Base-by-base conservation (phyloP, 2,888 invertebrate species). In the Drosophila pegasa region DNA sequence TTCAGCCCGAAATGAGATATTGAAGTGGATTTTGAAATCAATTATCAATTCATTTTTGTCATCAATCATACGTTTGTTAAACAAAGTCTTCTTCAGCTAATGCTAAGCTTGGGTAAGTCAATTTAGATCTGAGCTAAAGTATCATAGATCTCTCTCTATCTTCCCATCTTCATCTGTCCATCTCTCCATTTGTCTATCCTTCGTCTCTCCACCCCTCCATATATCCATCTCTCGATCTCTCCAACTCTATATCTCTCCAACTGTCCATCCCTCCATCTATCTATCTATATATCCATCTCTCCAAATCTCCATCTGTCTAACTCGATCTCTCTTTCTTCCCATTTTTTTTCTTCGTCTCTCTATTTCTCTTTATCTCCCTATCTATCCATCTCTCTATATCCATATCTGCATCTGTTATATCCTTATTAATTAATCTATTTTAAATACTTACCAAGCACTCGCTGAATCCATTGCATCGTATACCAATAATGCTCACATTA, bases 401-500 rank as follows among this genome's bases (percentile, higher is more conserved):
- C n/a, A 0, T 8, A n/a, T 35, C n/a, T 16, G 3, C 12, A 33
- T 33, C 14, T 16, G 20, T 22, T 22, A 2, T 10, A 6, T 40
- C 8, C 7, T 7, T 22, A 14, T 41, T 22, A 22, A 31, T 18
- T 0, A 18, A 25, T 31, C 14, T 12, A 9, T 51, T 18, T 25
- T 51, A n/a, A 22, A 22, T 43, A 82, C 86, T 80, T 68, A 85
- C 85, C 88, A 85, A 65, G 38, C 76, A 67, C 18, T 72, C 76
- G 12, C 27, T 22, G 54, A 60, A 63, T 59, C 80, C 79, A 68
- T 56, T 75, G 33, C 75, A 79, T 48, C 80, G 74, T 45, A 84
- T 78, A 52, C 89, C 89, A 79, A 89, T 83, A 57, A 87, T 69
- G 71, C 69, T 85, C 22, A 80, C 71, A 66, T 82, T 88, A 67